phyloP scores from a whole-genome alignment of 1,140 invertebrate species.

The Metaphire vulgaris region DNA sequence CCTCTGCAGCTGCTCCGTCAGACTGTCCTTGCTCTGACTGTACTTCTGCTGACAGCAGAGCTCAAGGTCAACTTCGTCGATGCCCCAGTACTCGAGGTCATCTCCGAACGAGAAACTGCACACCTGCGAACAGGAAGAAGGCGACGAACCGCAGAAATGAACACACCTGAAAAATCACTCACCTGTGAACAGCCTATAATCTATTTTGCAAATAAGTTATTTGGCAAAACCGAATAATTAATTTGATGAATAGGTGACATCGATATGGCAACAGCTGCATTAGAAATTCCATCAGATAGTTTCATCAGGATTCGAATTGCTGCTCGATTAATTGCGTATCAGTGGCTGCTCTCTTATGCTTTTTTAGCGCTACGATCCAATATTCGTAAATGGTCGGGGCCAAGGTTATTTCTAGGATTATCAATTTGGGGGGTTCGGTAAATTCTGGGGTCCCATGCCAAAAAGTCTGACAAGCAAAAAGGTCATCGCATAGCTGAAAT shows the following conservation, averaged over 20 bases:
- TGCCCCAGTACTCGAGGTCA: constrained; percentile 95
- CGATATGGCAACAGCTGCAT: background rate
- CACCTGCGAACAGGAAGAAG: constrained; percentile 65
- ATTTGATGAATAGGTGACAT: background rate
- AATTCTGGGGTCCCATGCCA: background rate
- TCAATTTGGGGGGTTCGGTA: too few relatives aligned
- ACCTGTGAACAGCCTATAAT: background rate
- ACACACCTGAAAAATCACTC: too few relatives aligned
- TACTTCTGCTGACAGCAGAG: constrained; percentile 98
- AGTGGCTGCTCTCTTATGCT: too few relatives aligned
- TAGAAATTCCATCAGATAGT: background rate
- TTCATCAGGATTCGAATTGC: background rate
- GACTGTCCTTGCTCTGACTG: constrained; percentile 93
- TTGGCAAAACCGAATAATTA: background rate
- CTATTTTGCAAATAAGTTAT: too few relatives aligned
- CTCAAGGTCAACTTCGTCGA: constrained; percentile 93
- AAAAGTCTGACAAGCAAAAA: background rate
- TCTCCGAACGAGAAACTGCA: constrained; percentile 96
- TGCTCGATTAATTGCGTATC: too few relatives aligned
- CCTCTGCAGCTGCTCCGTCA: constrained; percentile 98
- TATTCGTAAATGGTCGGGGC: too few relatives aligned
- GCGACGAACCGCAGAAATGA: constrained; percentile 73
- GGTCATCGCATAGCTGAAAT: background rate
- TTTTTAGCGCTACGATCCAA: too few relatives aligned
- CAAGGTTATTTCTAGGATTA: too few relatives aligned